Percentiles rank a stretch among this genome's conserved stretches.
phyloP scores from a whole-genome alignment of 1,140 invertebrate genomes.

The Pararge aegeria region DNA sequence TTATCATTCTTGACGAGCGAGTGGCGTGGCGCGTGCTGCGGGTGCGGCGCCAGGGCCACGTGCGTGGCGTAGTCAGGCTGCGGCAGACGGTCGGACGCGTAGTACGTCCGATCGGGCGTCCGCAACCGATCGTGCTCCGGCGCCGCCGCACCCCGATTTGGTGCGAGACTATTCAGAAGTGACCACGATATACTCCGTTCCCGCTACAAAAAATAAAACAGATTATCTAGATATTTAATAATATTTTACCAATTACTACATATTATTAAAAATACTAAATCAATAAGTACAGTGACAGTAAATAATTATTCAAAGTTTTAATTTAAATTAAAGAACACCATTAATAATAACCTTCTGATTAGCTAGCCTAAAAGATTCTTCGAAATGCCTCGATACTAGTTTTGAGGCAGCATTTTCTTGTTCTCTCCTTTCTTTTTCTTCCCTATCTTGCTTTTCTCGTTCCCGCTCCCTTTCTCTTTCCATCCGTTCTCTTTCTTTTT shows the following conservation, averaged over 20 bases:
- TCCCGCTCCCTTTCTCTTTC: constrained; percentile 81
- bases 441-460: constrained; percentile 80
- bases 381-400: constrained; percentile 92
- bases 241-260: too few species aligned
- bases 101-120: constrained; percentile 49
- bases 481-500: constrained; percentile 80
- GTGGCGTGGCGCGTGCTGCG: constrained; percentile 50
- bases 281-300: too few species aligned
- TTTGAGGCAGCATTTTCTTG: constrained; percentile 84
- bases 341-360: constrained; percentile 86
- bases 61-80: constrained; percentile 53
- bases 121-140: constrained; percentile 68
- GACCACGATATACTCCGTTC: constrained; percentile 77
- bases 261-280: too few species aligned
- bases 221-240: neutral
- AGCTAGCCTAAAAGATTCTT: constrained; percentile 90
- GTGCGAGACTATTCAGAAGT: constrained; percentile 73
- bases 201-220: constrained; percentile 51
- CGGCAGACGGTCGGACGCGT: constrained; percentile 47
- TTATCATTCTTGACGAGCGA: constrained; percentile 80
- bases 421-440: constrained; percentile 84
- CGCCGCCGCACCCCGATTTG: constrained; percentile 49
- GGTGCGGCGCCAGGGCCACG: constrained; percentile 66
- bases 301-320: too few species aligned
- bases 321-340: neutral